Evolutionary conservation across 2,888 invertebrate species (phyloP).

Genomic region (Antheraea assamensis): DNA sequence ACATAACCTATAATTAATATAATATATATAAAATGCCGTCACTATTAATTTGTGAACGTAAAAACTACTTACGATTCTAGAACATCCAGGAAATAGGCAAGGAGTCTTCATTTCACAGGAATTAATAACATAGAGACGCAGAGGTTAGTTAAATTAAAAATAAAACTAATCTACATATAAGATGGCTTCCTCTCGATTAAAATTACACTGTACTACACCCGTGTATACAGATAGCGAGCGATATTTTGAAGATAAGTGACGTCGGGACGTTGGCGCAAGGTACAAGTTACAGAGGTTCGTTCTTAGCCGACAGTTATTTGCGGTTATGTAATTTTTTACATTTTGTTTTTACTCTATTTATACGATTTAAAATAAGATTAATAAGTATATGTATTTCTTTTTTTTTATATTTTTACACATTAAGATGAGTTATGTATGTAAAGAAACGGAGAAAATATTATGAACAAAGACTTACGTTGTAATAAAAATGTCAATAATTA

Average conservation of each 20-base stretch:
- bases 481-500: too few relatives aligned
- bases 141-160: slow-evolving; percentile 21
- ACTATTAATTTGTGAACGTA: slow-evolving; percentile 18
- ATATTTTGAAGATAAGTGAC: slow-evolving; percentile 57
- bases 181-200: slow-evolving; percentile 38
- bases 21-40: background rate
- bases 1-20: slow-evolving; percentile 12
- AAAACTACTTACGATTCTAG: slow-evolving; percentile 55
- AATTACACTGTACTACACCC: slow-evolving; percentile 42
- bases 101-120: slow-evolving; percentile 54
- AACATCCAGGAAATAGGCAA: slow-evolving; percentile 67
- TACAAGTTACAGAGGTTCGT: slow-evolving; percentile 25
- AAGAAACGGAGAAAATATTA: too few relatives aligned
- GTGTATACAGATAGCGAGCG: slow-evolving; percentile 33
- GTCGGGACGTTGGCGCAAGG: slow-evolving; percentile 27
- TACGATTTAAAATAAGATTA: too few relatives aligned
- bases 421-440: too few relatives aligned
- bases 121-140: slow-evolving; percentile 10
- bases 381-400: too few relatives aligned
- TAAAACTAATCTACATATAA: slow-evolving; percentile 24
- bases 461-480: too few relatives aligned
- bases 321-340: background rate
- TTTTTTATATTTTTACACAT: too few relatives aligned
- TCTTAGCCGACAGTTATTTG: background rate
- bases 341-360: background rate